Conservation (phyloP, 1,140 invertebrate species). For the Panagrolaimus sp. region DNA sequence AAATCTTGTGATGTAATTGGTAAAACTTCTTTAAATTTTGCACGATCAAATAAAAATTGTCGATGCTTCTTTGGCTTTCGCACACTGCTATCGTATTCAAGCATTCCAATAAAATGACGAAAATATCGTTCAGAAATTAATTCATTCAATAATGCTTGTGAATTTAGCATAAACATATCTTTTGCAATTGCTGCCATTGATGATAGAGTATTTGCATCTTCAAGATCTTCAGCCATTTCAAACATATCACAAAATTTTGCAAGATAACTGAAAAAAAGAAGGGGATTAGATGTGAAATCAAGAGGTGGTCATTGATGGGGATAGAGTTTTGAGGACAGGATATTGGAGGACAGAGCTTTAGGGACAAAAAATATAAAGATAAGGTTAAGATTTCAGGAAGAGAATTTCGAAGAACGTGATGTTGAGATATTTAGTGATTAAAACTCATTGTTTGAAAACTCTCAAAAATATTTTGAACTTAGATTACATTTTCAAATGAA, state of each 20-base stretch:
- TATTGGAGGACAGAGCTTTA: too few relatives aligned
- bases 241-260: slow-evolving; percentile 89
- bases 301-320: neutral
- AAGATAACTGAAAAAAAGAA: slow-evolving; percentile 70
- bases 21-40: slow-evolving; percentile 77
- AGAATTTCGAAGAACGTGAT: too few relatives aligned
- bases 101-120: slow-evolving; percentile 87
- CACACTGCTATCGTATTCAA: slow-evolving; percentile 86
- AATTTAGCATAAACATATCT: slow-evolving; percentile 96
- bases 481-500: too few relatives aligned
- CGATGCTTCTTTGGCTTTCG: slow-evolving; percentile 73
- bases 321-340: too few relatives aligned
- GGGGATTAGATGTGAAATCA: neutral
- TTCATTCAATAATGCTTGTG: slow-evolving; percentile 91
- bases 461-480: too few relatives aligned
- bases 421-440: too few relatives aligned
- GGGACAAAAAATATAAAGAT: too few relatives aligned
- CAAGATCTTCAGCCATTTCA: slow-evolving; percentile 90
- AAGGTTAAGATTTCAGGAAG: too few relatives aligned
- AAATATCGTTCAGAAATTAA: slow-evolving; percentile 73
- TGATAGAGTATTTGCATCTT: slow-evolving; percentile 86
- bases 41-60: slow-evolving; percentile 84
- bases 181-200: slow-evolving; percentile 97
- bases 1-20: slow-evolving; percentile 90
- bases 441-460: too few relatives aligned